phyloP scores from a whole-genome alignment of 2,797 vertebrate genomes.

The Syngnathus acus region DNA sequence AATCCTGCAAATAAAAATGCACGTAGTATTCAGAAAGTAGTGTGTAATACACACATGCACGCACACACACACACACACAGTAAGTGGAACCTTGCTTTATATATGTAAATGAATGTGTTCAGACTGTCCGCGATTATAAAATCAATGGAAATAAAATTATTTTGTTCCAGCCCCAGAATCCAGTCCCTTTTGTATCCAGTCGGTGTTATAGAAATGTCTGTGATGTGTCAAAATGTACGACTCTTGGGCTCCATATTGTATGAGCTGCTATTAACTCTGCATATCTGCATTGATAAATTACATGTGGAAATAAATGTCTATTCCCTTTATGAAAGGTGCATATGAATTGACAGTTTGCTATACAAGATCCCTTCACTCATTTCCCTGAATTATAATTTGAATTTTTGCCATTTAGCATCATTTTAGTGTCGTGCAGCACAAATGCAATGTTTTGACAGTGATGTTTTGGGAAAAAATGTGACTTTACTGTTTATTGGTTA shows the following conservation, averaged over 20 bases:
- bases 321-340: neutral
- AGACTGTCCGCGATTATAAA: neutral
- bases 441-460: neutral
- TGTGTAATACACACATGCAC: neutral
- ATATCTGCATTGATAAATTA: neutral
- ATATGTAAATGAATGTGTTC: too few species aligned
- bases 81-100: neutral
- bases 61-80: too few species aligned
- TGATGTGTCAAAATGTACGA: neutral
- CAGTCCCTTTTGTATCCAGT: too few species aligned
- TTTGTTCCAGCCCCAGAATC: neutral
- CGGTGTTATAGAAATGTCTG: neutral
- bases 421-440: neutral
- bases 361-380: neutral
- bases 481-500: too few species aligned
- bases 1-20: conserved; percentile 33
- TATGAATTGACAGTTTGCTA: neutral
- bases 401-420: neutral
- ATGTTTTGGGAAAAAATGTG: neutral
- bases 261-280: neutral
- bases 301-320: neutral
- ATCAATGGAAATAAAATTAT: neutral
- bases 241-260: neutral
- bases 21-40: neutral
- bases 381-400: neutral